A percentile compares a stretch with the other conserved stretches of the same genome.
phyloP scores from a whole-genome alignment of 1,140 invertebrate genomes.

The Chelonus insularis region DNA sequence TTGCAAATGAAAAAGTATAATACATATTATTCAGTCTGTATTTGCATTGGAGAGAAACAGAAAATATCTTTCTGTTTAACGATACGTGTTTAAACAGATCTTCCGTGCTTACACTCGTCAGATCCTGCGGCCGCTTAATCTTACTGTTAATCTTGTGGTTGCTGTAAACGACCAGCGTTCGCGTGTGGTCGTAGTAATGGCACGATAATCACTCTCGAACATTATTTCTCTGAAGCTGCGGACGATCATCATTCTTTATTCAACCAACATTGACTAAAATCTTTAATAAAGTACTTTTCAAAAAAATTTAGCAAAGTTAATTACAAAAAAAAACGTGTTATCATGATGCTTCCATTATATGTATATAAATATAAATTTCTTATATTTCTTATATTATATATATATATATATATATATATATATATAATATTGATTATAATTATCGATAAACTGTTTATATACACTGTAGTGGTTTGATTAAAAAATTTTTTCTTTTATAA shows the following conservation, averaged over 20 bases:
- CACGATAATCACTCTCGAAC: slow-evolving; percentile 31
- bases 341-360: neutral
- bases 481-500: slow-evolving; percentile 2
- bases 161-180: slow-evolving; percentile 34
- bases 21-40: neutral
- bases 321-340: neutral
- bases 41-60: neutral
- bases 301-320: neutral
- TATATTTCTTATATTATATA: too few relatives aligned
- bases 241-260: neutral
- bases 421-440: too few relatives aligned
- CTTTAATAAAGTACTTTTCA: neutral
- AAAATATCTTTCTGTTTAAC: neutral
- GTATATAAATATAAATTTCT: too few relatives aligned
- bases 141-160: slow-evolving; percentile 23
- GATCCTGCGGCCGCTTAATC: slow-evolving; percentile 20
- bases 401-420: too few relatives aligned
- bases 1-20: neutral
- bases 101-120: slow-evolving; percentile 1
- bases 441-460: too few relatives aligned
- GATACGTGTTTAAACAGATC: slow-evolving; percentile 23
- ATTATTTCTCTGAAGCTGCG: slow-evolving; percentile 24
- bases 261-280: neutral
- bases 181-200: slow-evolving; percentile 35
- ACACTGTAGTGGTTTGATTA: too few relatives aligned